Evolutionary conservation across 2,888 invertebrate species (phyloP), one percentile per base, ranked within the genome.

Genomic region (Tanytarsus gracilentus): DNA sequence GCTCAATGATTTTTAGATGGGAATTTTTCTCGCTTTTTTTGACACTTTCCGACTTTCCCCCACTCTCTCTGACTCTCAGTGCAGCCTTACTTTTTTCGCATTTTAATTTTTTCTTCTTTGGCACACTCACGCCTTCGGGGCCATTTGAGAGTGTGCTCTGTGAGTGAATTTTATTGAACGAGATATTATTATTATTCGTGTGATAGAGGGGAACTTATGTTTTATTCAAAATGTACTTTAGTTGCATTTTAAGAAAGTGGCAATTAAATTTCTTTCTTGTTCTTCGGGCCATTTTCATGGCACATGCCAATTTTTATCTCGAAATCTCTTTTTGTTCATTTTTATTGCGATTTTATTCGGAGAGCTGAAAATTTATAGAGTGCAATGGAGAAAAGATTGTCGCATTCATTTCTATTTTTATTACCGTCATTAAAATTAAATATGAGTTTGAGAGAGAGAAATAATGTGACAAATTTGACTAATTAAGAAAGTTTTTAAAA

Each of bases 91-190:
- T 55, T 33, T 16, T 30, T 39, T 33, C 40, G 55, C 55, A 55
- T 55, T 40, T 33, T 55, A 55, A 40, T 40, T 55, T 55, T 39
- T 36, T 16, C 21, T 40, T 18, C 16, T 9, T 40, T 40, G 40
- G 8, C 21, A 40, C 40, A 16, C 7, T 18, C 9, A 40, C 16
- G 16, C 14, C 16, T 40, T 9, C 40, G 18, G 18, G 26, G 23
- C 40, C 18, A 55, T 55, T n/a, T n/a, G n/a, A n/a, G n/a, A n/a
- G n/a, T n/a, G n/a, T n/a, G n/a, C n/a, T n/a, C n/a, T n/a, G n/a
- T 26, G 39, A 26, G n/a, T 39, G 40, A 40, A 25, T 55, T 55
- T 55, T 55, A 55, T 55, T 55, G 55, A 33, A 39, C 16, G 55
- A 44, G 44, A 44, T 44, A 18, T 23, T n/a, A n/a, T n/a, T n/a